phyloP scores from a whole-genome alignment of 35 echinoderm and acorn worm genomes.

The Apostichopus japonicus region DNA sequence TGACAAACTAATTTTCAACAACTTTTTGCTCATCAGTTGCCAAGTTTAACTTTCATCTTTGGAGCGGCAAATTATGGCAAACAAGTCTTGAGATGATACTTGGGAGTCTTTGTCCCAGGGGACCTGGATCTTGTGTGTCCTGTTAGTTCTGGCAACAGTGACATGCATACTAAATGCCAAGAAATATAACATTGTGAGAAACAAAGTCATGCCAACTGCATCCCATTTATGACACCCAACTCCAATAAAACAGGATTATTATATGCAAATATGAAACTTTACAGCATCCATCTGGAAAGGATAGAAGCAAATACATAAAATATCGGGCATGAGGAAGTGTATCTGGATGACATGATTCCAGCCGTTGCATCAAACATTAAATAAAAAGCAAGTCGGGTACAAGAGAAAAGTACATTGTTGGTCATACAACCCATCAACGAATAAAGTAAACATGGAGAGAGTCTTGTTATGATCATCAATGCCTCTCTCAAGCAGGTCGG shows the following conservation, averaged over 20 bases:
- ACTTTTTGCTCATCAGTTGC: background rate
- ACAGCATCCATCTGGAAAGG: conserved; percentile 23
- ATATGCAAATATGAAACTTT: conserved; percentile 52
- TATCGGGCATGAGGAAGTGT: background rate
- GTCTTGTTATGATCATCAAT: background rate
- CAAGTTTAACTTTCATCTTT: background rate
- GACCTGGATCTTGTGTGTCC: conserved; percentile 2
- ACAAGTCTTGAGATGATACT: background rate
- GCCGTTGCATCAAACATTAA: too few relatives aligned
- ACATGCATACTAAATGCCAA: conserved; percentile 40
- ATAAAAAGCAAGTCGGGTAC: too few relatives aligned
- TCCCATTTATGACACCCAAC: conserved; percentile 25
- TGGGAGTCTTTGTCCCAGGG: background rate
- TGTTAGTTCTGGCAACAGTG: background rate
- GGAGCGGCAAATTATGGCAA: background rate
- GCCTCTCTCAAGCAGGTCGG: background rate
- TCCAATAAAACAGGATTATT: conserved; percentile 41
- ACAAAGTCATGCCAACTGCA: background rate
- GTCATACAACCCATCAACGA: too few relatives aligned
- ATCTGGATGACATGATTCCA: too few relatives aligned
- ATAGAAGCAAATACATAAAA: conserved; percentile 15
- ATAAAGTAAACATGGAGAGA: background rate
- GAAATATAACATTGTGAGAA: background rate
- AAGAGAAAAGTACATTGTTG: too few relatives aligned
- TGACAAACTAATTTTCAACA: conserved; percentile 31